These are phyloP conservation scores for Amphiduros pacificus DNA, from an alignment of 2,888 invertebrate species.

Conservation along the genomic window DNA sequence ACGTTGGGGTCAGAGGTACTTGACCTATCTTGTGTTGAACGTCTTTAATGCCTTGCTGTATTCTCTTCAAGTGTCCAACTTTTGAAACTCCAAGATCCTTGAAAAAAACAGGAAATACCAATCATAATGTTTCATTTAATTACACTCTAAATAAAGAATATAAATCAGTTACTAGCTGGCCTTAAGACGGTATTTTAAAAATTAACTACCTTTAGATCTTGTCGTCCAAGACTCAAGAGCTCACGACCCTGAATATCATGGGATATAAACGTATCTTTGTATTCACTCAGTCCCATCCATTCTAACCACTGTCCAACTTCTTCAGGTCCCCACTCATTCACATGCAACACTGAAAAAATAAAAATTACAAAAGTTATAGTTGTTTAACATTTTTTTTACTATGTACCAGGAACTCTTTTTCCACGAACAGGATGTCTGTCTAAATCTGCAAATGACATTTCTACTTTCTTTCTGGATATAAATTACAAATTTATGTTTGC, in stretches of 20 bases:
- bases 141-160: too few relatives aligned
- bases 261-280: slow-evolving; percentile 84
- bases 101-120: slow-evolving; percentile 49
- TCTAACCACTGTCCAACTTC: slow-evolving; percentile 92
- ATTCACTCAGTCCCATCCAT: slow-evolving; percentile 83
- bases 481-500: too few relatives aligned
- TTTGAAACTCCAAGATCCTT: slow-evolving; percentile 92
- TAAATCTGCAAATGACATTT: too few relatives aligned
- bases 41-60: slow-evolving; percentile 90
- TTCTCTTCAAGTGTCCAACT: slow-evolving; percentile 93
- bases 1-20: too few relatives aligned
- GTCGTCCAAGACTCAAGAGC: slow-evolving; percentile 79
- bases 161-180: neutral
- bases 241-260: slow-evolving; percentile 93
- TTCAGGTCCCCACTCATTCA: slow-evolving; percentile 77
- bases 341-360: slow-evolving; percentile 38
- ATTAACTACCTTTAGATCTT: slow-evolving; percentile 63
- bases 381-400: too few relatives aligned
- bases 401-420: too few relatives aligned
- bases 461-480: too few relatives aligned
- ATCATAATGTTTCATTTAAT: too few relatives aligned
- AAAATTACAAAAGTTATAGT: neutral
- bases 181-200: neutral
- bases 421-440: too few relatives aligned
- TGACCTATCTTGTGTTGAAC: slow-evolving; percentile 59